These are phyloP conservation scores for Napeogenes inachia DNA, from an alignment of 2,888 invertebrate genomes.

Conservation along the genomic window DNA sequence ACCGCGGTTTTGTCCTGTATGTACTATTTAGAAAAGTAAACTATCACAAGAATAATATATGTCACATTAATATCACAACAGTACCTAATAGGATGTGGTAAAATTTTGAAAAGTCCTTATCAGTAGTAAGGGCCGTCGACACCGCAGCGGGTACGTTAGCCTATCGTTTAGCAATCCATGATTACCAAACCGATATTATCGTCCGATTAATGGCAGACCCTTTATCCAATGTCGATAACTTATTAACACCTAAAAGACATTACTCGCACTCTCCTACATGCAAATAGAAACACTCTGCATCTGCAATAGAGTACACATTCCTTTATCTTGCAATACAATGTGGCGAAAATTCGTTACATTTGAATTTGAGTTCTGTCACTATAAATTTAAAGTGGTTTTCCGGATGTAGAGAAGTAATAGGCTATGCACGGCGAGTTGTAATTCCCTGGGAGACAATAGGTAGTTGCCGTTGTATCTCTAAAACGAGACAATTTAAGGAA, in stretches of 20 bases:
- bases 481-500: conserved; percentile 70
- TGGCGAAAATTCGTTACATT: conserved; percentile 6
- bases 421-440: conserved; percentile 60
- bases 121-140: conserved; percentile 47
- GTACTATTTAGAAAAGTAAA: too few species aligned
- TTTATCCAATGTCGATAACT: conserved; percentile 67
- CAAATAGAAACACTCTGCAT: conserved; percentile 33
- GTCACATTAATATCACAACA: too few species aligned
- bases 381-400: conserved; percentile 33
- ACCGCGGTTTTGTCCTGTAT: too few species aligned
- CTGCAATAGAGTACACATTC: conserved; percentile 7
- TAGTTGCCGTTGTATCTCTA: conserved; percentile 68
- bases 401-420: conserved; percentile 39
- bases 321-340: background rate
- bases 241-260: conserved; percentile 38
- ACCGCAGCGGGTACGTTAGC: conserved; percentile 51
- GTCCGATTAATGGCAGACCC: conserved; percentile 69
- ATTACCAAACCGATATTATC: conserved; percentile 72
- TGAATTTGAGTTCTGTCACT: conserved; percentile 24
- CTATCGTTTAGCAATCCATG: conserved; percentile 70
- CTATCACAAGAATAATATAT: too few species aligned
- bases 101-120: conserved; percentile 23
- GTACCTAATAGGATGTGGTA: background rate
- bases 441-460: conserved; percentile 70
- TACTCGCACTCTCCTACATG: conserved; percentile 29